Base-by-base conservation (phyloP, 2,888 invertebrate species). In the Acleris laterana region DNA sequence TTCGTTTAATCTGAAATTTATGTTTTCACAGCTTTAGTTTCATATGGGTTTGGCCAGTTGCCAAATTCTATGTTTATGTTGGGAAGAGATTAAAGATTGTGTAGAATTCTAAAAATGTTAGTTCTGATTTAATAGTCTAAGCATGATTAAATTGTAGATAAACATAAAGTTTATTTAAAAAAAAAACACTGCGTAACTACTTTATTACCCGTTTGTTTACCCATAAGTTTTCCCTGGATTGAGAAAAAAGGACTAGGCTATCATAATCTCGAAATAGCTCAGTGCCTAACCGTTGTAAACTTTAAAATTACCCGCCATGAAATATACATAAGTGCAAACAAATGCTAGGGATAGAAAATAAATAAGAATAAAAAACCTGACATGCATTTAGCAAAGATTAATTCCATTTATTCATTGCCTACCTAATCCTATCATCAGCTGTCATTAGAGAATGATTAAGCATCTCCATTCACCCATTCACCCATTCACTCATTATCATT, bases 401-500 rank as follows among this genome's bases (percentile, higher is more conserved):
- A 51, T 16, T 7, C 25, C 25, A 25, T 25, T 44, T 32, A 55
- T 58, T 50, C 32, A 50, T 28, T 57, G 20, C 49, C 59, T 50
- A n/a, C 48, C 60, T 69, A 68, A 69, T 71, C 66, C 64, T 62
- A 52, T 71, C 60, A 57, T 46, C 66, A 70, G 51, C 70, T 63
- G 65, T 63, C 68, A 69, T 72, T 72, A 70, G 68, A n/a, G 56
- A 55, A 65, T 72, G 72, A 72, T 71, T 69, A 71, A 72, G 70
- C 72, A 55, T 42, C 61, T 70, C 62, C 68, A 66, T 71, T 70
- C 62, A 70, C 65, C 62, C 68, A 66, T 71, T 70, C 62, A 70
- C 65, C 60, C 65, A 55, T 62, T 66, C 67, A 68, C 49, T 63
- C 69, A 70, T 71, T 77, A 67, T 72, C 74, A 78, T 78, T 77